These are phyloP conservation scores for Anaspis maculata DNA, from an alignment of 2,888 invertebrate genomes.

Conservation along the genomic window DNA sequence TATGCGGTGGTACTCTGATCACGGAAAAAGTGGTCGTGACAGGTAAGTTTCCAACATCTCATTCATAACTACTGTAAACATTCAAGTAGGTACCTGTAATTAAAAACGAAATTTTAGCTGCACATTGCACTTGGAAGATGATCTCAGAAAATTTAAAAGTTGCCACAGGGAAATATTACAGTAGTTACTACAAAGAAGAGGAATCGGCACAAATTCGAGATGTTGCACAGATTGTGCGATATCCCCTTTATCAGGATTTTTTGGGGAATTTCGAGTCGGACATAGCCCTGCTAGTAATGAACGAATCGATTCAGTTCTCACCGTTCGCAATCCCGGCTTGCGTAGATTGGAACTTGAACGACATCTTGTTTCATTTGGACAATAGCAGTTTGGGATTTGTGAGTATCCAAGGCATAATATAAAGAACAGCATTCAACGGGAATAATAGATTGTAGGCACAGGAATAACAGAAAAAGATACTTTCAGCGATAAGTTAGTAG, in stretches of 20 bases:
- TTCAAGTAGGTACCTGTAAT: too few species aligned
- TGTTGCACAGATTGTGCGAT: constrained; percentile 41
- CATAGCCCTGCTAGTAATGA: constrained; percentile 45
- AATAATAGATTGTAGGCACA: constrained; percentile 50
- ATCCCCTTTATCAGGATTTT: constrained; percentile 44
- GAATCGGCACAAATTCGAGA: constrained; percentile 31
- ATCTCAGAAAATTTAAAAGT: constrained; percentile 31
- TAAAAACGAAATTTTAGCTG: constrained; percentile 26
- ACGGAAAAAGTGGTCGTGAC: constrained; percentile 6
- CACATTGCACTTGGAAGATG: constrained; percentile 40
- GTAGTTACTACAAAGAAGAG: constrained; percentile 29
- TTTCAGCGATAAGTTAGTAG: constrained; percentile 44
- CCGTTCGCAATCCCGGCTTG: constrained; percentile 47
- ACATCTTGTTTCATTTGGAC: constrained; percentile 22
- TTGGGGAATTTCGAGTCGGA: constrained; percentile 50
- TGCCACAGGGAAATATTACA: constrained; percentile 35
- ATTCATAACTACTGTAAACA: too few species aligned
- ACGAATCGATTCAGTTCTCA: constrained; percentile 38
- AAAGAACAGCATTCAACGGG: too few species aligned
- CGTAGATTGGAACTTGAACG: constrained; percentile 38
- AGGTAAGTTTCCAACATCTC: too few species aligned
- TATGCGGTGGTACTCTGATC: constrained; percentile 8
- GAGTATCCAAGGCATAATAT: constrained; percentile 6
- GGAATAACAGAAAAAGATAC: constrained; percentile 52
- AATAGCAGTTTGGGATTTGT: constrained; percentile 24